Evolutionary conservation across 2,113 vertebrate genomes (phyloP).

Genomic region (Phainopepla nitens): DNA sequence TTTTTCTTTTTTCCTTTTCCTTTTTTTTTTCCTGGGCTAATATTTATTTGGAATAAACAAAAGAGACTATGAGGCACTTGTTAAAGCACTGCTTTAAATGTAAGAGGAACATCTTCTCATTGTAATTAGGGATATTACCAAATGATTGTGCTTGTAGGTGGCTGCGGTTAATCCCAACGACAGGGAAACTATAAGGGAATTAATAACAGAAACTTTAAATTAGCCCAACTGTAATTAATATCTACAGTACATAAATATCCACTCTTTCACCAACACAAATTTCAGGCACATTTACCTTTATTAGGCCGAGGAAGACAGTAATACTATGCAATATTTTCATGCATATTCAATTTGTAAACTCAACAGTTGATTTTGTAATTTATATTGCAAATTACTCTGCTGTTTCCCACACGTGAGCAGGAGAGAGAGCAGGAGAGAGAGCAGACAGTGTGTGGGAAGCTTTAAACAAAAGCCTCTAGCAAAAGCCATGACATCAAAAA

Average conservation of each 20-base stretch:
- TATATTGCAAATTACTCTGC: conserved; percentile 48
- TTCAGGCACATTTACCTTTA: conserved; percentile 52
- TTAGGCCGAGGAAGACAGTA: background rate
- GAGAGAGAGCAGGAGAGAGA: background rate
- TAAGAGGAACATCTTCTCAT: background rate
- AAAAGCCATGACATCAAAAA: conserved; percentile 49
- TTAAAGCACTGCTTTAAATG: conserved; percentile 17
- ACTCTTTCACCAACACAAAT: conserved; percentile 28
- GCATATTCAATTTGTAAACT: conserved; percentile 41
- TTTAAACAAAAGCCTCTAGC: conserved; percentile 53
- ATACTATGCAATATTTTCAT: conserved; percentile 39
- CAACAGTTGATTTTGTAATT: conserved; percentile 50
- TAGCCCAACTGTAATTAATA: conserved; percentile 65
- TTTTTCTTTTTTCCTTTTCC: background rate
- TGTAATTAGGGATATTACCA: conserved; percentile 53
- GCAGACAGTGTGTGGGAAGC: background rate
- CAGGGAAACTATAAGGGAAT: conserved; percentile 32
- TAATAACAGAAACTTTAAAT: conserved; percentile 66
- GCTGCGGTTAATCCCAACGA: conserved; percentile 32
- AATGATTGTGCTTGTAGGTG: background rate
- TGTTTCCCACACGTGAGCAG: conserved; percentile 5
- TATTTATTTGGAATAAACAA: conserved; percentile 51
- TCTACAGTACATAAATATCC: conserved; percentile 49
- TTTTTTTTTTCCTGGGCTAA: background rate
- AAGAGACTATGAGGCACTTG: background rate